A percentile compares a stretch with the other conserved stretches of the same genome.
phyloP scores from a whole-genome alignment of 2,888 invertebrate genomes.

The Drosophila cyrtoloma region DNA sequence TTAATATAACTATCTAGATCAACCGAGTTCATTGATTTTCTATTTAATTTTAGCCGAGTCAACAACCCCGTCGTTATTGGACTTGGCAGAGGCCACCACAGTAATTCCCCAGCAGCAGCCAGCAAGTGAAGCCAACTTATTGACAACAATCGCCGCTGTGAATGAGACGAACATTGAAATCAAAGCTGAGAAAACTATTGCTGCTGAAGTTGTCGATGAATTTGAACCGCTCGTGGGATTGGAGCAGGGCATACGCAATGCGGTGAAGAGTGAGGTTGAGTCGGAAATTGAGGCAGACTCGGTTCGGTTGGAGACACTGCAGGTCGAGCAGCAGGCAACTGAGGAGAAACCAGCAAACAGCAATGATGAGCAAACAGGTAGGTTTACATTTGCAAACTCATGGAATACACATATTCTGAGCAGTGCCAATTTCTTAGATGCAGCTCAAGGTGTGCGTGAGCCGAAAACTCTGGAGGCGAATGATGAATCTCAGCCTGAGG shows the following conservation, averaged over 20 bases:
- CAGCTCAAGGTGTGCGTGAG: conserved; percentile 52
- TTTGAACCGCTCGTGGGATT: conserved; percentile 58
- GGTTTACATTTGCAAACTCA: background rate
- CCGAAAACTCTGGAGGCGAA: conserved; percentile 54
- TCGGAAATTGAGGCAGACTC: conserved; percentile 58
- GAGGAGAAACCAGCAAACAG: conserved; percentile 9
- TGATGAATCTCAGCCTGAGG: background rate
- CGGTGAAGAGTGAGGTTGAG: conserved; percentile 75
- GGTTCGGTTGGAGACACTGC: conserved; percentile 28
- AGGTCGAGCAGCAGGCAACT: conserved; percentile 23
- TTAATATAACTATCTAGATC: conserved; percentile 8
- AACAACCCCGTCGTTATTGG: conserved; percentile 41
- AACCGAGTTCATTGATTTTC: conserved; percentile 3
- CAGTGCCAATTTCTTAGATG: conserved; percentile 4
- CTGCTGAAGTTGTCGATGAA: conserved; percentile 47
- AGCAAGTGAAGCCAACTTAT: conserved; percentile 16
- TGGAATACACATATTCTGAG: background rate
- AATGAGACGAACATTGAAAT: conserved; percentile 25
- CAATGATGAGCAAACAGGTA: conserved; percentile 44
- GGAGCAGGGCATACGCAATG: conserved; percentile 77
- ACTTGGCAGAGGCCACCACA: conserved; percentile 50
- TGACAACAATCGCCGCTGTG: conserved; percentile 19
- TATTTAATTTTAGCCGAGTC: conserved; percentile 55
- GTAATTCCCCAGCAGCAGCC: conserved; percentile 41
- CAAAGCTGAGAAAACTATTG: conserved; percentile 22